Conservation (phyloP, 2,113 vertebrate genomes). For the Petroica traversi region DNA sequence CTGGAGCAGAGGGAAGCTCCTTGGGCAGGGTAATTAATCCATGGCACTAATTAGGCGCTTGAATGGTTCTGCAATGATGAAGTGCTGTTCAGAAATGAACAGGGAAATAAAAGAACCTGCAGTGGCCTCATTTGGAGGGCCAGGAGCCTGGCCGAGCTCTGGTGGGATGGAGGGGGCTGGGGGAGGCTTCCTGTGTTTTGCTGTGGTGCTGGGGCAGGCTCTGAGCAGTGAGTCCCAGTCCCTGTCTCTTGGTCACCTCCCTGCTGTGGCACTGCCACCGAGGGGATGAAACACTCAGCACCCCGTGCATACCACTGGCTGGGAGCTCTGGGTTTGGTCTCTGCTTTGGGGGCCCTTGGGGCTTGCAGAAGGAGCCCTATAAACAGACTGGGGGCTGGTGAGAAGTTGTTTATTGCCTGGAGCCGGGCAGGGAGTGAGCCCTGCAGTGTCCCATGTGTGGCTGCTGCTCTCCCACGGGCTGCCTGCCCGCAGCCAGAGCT, state of each 20-base stretch:
- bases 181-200: fast-evolving
- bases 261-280: fast-evolving
- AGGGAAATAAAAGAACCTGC: too few relatives aligned
- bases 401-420: neutral
- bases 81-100: neutral
- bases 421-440: neutral
- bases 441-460: neutral
- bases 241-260: neutral
- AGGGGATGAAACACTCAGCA: fast-evolving
- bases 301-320: fast-evolving
- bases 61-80: neutral
- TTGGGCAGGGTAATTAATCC: constrained; percentile 3
- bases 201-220: neutral
- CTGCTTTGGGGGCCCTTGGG: neutral
- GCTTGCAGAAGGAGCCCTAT: neutral
- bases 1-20: neutral
- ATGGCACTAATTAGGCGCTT: neutral
- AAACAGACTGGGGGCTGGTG: fast-evolving
- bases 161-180: fast-evolving
- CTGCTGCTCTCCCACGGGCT: neutral
- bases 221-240: fast-evolving
- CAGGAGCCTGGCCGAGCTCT: neutral
- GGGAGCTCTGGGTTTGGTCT: neutral
- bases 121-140: neutral
- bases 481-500: neutral